Base-by-base conservation (phyloP, 2,888 invertebrate genomes). In the Sesia bembeciformis region DNA sequence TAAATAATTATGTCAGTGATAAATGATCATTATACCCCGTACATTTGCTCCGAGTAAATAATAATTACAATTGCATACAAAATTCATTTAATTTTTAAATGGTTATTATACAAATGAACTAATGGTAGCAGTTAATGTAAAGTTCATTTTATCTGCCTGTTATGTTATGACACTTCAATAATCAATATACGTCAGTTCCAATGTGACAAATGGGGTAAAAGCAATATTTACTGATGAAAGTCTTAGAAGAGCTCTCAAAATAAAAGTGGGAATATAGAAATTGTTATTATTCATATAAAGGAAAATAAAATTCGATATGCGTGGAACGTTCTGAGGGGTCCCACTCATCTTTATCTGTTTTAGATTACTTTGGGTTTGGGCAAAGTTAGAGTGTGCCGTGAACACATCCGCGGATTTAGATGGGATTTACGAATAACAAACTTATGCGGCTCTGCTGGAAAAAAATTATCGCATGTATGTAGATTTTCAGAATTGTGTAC, bases 321-420 rank as follows among this genome's bases (percentile, higher is more conserved):
- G 72, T 68, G 68, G 70, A 79, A 76, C 78, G 79, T 84, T 41
- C 68, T 76, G 72, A 68, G 73, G 75, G 76, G 72, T 76, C 71
- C 81, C 77, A 76, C 83, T 84, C 81, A 80, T 81, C 80, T 84
- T 84, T 86, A 85, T 86, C 84, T 85, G 83, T 84, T 84, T 86
- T 81, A 84, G 81, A 86, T 86, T 85, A 86, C 85, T 85, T 85
- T 80, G 84, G 84, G 82, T 69, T 74, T 67, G 63, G 64, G 60
- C 38, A 61, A 83, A 84, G 75, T 84, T 81, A 60, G 71, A 68
- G 70, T 65, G 73, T 52, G 40, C 74, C 68, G 73, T 63, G 71
- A 75, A 74, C 68, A 71, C 74, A 79, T 70, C 72, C 70, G 59
- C 65, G 72, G 74, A 79, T 78, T 82, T 81, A 72, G 76, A 76